phyloP scores from a whole-genome alignment of 2,888 invertebrate species.

The Coremacera marginata region DNA sequence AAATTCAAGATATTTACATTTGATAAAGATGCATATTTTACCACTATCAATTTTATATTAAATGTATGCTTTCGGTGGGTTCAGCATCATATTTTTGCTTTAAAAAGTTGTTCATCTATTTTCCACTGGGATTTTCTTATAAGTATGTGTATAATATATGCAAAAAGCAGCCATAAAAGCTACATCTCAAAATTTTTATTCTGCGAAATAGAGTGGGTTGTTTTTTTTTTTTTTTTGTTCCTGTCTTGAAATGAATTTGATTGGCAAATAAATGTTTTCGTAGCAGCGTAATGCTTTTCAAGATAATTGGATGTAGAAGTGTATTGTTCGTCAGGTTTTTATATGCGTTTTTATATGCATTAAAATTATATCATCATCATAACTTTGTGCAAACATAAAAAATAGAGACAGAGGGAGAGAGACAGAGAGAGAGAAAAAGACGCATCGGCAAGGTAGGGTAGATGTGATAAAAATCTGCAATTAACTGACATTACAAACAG shows the following conservation, averaged over 20 bases:
- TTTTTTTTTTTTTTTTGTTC: neutral
- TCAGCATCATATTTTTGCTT: too few species aligned
- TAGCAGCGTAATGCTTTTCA: neutral
- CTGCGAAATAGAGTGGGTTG: too few species aligned
- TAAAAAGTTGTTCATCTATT: too few species aligned
- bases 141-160: too few species aligned
- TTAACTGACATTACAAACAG: slow-evolving; percentile 24
- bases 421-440: neutral
- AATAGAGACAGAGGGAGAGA: too few species aligned
- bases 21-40: too few species aligned
- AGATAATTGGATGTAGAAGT: neutral
- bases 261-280: neutral
- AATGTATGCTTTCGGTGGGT: too few species aligned
- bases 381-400: neutral
- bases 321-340: neutral
- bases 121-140: too few species aligned
- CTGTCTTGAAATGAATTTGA: neutral
- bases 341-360: neutral
- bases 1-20: too few species aligned
- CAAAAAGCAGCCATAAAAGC: too few species aligned
- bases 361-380: neutral
- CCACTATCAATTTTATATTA: too few species aligned
- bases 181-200: too few species aligned
- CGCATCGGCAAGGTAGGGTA: neutral
- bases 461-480: slow-evolving; percentile 23